Conservation (phyloP, 2,113 vertebrate genomes). For the Pangasianodon gigas region DNA sequence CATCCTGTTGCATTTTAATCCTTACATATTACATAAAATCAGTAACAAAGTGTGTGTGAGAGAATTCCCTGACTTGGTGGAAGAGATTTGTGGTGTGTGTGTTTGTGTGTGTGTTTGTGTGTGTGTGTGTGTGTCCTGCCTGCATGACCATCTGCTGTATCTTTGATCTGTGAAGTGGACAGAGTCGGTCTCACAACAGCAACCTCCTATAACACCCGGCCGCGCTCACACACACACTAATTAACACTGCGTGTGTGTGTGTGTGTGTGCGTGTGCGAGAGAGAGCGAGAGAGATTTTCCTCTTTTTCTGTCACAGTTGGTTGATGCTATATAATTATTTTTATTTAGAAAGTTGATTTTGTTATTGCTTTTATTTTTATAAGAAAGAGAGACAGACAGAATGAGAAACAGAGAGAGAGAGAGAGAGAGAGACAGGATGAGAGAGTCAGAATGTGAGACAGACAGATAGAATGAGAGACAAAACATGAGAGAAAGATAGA, state of each 20-base stretch:
- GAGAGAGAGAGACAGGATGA: background rate
- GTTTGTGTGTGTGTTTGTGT: conserved; percentile 19
- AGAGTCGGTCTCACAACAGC: conserved; percentile 50
- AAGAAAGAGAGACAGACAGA: background rate
- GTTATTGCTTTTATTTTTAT: background rate
- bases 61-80: background rate
- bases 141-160: conserved; percentile 54
- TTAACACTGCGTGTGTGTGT: conserved; percentile 19
- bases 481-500: background rate
- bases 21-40: background rate
- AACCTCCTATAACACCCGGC: conserved; percentile 51
- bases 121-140: conserved; percentile 22
- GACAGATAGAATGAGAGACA: background rate
- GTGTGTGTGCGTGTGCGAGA: background rate
- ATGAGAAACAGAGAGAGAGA: background rate
- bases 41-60: background rate
- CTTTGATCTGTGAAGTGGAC: conserved; percentile 59
- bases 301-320: background rate
- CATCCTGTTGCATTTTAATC: background rate
- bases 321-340: background rate
- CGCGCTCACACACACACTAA: conserved; percentile 22
- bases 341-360: background rate
- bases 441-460: background rate
- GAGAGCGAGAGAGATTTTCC: background rate
- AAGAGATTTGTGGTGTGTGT: background rate